Evolutionary conservation across 2,797 vertebrate species (phyloP).

Genomic region (Alectoris magna): DNA sequence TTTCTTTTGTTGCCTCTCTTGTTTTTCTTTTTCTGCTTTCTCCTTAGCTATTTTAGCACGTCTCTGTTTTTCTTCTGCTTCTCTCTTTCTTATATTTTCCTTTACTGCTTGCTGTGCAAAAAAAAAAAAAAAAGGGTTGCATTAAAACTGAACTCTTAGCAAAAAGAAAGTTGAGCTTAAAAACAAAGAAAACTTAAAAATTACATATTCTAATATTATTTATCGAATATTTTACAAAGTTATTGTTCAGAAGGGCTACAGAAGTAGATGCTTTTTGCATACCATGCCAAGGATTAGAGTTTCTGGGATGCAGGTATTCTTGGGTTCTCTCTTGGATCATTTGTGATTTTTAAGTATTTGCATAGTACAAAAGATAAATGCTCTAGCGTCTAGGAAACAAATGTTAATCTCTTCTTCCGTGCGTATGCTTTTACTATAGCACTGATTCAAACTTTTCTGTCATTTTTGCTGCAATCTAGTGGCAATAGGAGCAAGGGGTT

Average conservation of each 20-base stretch:
- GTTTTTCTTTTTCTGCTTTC: slow-evolving; percentile 92
- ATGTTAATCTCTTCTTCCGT: neutral
- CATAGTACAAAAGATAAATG: neutral
- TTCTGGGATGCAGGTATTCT: neutral
- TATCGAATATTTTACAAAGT: neutral
- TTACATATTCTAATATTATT: neutral
- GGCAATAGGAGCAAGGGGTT: accelerated
- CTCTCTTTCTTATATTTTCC: slow-evolving; percentile 89
- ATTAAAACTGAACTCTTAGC: neutral
- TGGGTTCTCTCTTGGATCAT: accelerated
- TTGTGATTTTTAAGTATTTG: neutral
- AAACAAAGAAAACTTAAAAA: slow-evolving; percentile 11
- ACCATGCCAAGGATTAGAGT: neutral
- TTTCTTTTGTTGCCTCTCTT: slow-evolving; percentile 93
- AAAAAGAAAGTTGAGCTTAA: neutral
- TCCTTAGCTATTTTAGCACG: slow-evolving; percentile 91
- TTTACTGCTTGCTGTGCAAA: slow-evolving; percentile 90
- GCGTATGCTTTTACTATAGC: neutral
- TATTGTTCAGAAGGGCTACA: neutral
- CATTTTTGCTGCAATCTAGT: neutral
- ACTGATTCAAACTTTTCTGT: neutral
- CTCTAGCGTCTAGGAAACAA: neutral
- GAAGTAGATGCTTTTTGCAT: neutral
- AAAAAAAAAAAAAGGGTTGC: slow-evolving; percentile 41
- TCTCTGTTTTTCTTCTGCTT: slow-evolving; percentile 93